These are phyloP conservation scores for Drosophila pandora DNA, from an alignment of 1,140 invertebrate genomes.

Conservation along the genomic window DNA sequence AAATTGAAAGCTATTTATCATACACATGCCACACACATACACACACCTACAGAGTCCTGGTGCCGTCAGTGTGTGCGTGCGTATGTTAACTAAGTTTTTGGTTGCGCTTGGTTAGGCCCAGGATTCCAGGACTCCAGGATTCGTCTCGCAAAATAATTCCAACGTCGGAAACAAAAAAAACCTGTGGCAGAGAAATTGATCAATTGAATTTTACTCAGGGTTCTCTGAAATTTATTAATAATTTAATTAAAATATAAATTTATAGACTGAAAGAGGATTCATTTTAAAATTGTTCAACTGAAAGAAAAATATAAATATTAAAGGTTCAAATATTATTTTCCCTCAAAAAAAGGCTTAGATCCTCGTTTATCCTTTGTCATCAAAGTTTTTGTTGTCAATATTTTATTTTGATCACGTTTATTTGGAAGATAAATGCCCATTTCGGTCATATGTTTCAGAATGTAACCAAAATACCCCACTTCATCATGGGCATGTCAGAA, in stretches of 20 bases:
- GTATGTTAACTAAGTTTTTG: slow-evolving; percentile 77
- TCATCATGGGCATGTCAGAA: slow-evolving; percentile 45
- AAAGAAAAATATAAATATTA: neutral
- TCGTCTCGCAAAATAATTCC: slow-evolving; percentile 16
- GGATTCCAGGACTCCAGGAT: slow-evolving; percentile 17
- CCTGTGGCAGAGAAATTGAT: neutral
- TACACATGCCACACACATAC: slow-evolving; percentile 67
- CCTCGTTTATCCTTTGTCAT: slow-evolving; percentile 10
- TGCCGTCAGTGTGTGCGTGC: slow-evolving; percentile 20
- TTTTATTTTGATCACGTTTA: slow-evolving; percentile 39
- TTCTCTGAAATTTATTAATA: neutral
- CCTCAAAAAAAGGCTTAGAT: neutral
- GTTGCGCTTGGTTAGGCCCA: slow-evolving; percentile 66
- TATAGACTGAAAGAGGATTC: neutral
- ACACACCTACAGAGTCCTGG: slow-evolving; percentile 44
- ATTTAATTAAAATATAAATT: neutral
- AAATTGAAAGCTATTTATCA: slow-evolving; percentile 82
- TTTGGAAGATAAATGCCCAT: slow-evolving; percentile 22
- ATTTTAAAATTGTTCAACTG: no score
- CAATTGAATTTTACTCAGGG: neutral
- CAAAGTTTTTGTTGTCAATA: slow-evolving; percentile 19
- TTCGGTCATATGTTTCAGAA: slow-evolving; percentile 33
- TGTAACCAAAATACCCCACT: slow-evolving; percentile 39
- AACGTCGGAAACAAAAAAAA: neutral
- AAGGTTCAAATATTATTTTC: neutral